A percentile compares a stretch with the other conserved stretches of the same genome.
Conservation (phyloP, 2,888 invertebrate species). For the Blera fallax region DNA sequence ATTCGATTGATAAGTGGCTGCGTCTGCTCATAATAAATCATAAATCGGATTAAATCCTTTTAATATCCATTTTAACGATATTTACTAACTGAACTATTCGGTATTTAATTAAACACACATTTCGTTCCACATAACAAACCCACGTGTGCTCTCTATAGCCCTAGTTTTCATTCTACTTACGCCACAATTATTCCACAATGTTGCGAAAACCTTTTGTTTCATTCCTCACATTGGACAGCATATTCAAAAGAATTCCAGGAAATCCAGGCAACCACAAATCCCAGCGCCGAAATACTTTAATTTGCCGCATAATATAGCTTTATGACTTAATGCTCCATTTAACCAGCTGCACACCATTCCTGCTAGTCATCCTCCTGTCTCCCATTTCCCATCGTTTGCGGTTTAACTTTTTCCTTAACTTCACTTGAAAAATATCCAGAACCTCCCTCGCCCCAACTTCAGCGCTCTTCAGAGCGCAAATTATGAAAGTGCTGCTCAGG, state of each 20-base stretch:
- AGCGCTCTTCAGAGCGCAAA: not conserved
- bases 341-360: conserved; percentile 26
- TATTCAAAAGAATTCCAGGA: conserved; percentile 43
- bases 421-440: not conserved
- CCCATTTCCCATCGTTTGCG: not conserved
- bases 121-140: not conserved
- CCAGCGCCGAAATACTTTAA: conserved; percentile 44
- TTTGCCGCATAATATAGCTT: conserved; percentile 59
- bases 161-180: not conserved
- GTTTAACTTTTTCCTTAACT: not conserved
- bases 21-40: no score
- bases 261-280: conserved; percentile 35
- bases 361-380: not conserved
- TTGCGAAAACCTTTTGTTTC: conserved; percentile 5
- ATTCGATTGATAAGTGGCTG: no score
- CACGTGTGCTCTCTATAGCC: not conserved
- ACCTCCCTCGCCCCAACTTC: not conserved
- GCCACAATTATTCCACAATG: not conserved
- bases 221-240: not conserved
- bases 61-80: not conserved
- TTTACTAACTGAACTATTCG: not conserved
- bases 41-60: not conserved
- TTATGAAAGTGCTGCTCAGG: conserved; percentile 39
- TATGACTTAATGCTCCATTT: conserved; percentile 63
- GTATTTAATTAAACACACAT: not conserved